A percentile compares a stretch with the other conserved stretches of the same genome.
phyloP scores from a whole-genome alignment of 2,113 vertebrate genomes.

The Larimichthys crocea region DNA sequence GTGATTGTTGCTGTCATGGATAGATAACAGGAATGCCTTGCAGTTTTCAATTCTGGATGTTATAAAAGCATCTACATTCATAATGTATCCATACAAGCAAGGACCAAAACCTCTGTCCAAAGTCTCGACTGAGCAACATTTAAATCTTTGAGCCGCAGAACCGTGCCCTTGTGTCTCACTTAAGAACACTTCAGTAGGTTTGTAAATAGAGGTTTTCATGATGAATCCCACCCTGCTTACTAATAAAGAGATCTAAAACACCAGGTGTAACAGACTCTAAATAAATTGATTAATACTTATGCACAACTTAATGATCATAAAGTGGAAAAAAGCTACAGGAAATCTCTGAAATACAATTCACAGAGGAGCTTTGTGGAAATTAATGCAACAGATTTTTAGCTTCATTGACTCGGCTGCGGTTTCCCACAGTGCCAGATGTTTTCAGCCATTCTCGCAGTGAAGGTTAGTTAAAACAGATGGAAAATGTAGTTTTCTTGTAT shows the following conservation, averaged over 20 bases:
- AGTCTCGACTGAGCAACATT: not conserved
- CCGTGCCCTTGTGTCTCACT: not conserved
- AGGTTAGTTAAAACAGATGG: not conserved
- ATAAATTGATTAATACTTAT: slow-evolving; percentile 1
- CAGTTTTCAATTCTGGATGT: not conserved
- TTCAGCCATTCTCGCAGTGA: not conserved
- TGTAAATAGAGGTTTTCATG: not conserved
- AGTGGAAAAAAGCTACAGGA: slow-evolving; percentile 13
- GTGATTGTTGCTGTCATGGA: not conserved
- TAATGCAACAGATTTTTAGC: slow-evolving; percentile 13
- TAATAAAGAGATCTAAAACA: not conserved
- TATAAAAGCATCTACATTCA: not conserved
- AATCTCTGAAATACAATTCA: slow-evolving; percentile 31
- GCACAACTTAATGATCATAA: slow-evolving; percentile 29
- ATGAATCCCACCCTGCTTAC: not conserved
- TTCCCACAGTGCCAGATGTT: slow-evolving; percentile 2
- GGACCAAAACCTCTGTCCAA: not conserved
- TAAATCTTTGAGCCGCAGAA: not conserved
- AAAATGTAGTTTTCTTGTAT: not conserved
- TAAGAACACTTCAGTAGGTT: not conserved
- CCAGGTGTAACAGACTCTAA: not conserved
- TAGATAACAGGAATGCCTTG: not conserved
- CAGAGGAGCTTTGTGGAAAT: slow-evolving; percentile 33
- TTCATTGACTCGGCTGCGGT: not conserved
- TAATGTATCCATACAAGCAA: not conserved